Conservation (phyloP, 2,888 invertebrate genomes). For the Andrena praecox region DNA sequence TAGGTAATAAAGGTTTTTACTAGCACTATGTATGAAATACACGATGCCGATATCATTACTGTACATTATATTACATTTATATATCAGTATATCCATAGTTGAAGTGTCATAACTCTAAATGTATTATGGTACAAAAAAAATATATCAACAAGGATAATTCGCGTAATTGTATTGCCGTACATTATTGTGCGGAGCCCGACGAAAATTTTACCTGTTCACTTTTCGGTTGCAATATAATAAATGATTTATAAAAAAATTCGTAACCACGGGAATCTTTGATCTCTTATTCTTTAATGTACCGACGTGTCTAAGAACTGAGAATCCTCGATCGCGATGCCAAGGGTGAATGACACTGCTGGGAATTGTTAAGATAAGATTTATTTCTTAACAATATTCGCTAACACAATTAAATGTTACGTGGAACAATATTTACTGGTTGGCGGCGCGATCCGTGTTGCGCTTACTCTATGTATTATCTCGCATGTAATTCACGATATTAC, state of each 20-base stretch:
- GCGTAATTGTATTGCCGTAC: constrained; percentile 72
- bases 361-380: constrained; percentile 71
- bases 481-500: constrained; percentile 64
- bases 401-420: constrained; percentile 75
- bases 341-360: constrained; percentile 40
- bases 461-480: constrained; percentile 67
- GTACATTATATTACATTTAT: constrained; percentile 58
- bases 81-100: constrained; percentile 43
- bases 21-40: constrained; percentile 37
- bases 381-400: constrained; percentile 74
- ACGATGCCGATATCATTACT: constrained; percentile 39
- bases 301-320: background rate
- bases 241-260: constrained; percentile 61
- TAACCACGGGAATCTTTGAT: constrained; percentile 40
- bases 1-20: constrained; percentile 50
- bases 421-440: constrained; percentile 67
- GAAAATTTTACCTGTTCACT: constrained; percentile 58
- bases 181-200: constrained; percentile 69
- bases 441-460: constrained; percentile 64
- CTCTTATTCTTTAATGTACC: constrained; percentile 7
- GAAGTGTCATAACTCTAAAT: constrained; percentile 41
- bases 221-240: constrained; percentile 67
- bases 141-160: constrained; percentile 69
- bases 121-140: constrained; percentile 53
- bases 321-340: constrained; percentile 13